Evolutionary conservation across 2,113 vertebrate species (phyloP).

Genomic region (Vidua macroura): DNA sequence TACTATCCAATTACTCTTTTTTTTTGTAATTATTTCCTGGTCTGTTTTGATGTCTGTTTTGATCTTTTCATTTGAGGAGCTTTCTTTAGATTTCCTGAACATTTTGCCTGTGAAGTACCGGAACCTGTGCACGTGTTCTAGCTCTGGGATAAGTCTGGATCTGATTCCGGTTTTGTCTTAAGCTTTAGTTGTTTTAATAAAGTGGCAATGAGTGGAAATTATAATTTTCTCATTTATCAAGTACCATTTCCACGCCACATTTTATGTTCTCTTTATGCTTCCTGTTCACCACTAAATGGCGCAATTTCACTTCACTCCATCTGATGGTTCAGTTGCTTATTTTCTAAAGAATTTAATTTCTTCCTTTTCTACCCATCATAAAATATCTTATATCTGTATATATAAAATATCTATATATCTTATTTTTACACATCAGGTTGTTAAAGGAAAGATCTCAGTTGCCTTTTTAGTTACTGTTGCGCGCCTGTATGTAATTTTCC

Average conservation of each 20-base stretch:
- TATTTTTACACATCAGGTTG: neutral
- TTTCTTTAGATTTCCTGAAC: neutral
- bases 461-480: neutral
- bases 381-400: no score
- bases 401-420: neutral
- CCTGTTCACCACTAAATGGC: neutral
- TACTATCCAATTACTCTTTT: neutral
- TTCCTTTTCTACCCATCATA: neutral
- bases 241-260: neutral
- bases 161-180: neutral
- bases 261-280: neutral
- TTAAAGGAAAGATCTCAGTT: neutral
- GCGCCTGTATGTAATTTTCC: neutral
- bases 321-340: neutral
- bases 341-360: neutral
- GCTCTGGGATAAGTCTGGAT: neutral
- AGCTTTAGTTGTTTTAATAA: neutral
- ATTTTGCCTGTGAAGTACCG: neutral
- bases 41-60: neutral
- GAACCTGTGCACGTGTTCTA: accelerated
- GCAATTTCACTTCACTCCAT: neutral
- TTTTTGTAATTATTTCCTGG: neutral
- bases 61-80: neutral
- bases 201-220: neutral
- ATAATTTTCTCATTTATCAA: neutral